Evolutionary conservation across 2,797 vertebrate species (phyloP).

Genomic region (Peromyscus melanophrys): DNA sequence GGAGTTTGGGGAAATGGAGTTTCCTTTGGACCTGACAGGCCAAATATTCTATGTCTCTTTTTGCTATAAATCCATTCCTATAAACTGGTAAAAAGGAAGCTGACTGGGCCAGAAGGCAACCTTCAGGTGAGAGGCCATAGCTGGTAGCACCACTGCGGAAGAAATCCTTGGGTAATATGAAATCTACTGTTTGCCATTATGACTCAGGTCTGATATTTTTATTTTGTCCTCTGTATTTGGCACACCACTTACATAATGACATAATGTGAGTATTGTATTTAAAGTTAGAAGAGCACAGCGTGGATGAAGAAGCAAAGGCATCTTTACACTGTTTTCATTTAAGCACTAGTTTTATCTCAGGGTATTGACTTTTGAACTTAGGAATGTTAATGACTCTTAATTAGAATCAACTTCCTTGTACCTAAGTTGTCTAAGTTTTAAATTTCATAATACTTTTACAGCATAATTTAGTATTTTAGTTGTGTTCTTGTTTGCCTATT

Average conservation of each 20-base stretch:
- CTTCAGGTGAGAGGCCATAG: not conserved
- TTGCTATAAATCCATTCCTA: not conserved
- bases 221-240: not conserved
- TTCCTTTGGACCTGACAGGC: not conserved
- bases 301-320: not conserved
- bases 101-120: not conserved
- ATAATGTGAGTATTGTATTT: not conserved
- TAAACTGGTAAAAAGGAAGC: not conserved
- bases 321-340: not conserved
- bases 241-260: not conserved
- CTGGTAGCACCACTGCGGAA: not conserved
- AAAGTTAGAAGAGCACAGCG: not conserved
- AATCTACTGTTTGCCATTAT: not conserved
- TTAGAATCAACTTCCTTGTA: not conserved
- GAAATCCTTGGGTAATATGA: not conserved
- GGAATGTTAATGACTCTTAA: not conserved
- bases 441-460: not conserved
- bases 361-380: not conserved
- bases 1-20: not conserved
- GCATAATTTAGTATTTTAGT: not conserved
- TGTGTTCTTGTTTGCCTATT: not conserved
- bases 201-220: not conserved
- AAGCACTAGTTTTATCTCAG: not conserved
- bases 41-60: not conserved
- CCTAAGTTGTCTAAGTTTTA: not conserved